Evolutionary conservation across 53 echinoderm and acorn worm genomes (phyloP).

Genomic region (Crossaster papposus): DNA sequence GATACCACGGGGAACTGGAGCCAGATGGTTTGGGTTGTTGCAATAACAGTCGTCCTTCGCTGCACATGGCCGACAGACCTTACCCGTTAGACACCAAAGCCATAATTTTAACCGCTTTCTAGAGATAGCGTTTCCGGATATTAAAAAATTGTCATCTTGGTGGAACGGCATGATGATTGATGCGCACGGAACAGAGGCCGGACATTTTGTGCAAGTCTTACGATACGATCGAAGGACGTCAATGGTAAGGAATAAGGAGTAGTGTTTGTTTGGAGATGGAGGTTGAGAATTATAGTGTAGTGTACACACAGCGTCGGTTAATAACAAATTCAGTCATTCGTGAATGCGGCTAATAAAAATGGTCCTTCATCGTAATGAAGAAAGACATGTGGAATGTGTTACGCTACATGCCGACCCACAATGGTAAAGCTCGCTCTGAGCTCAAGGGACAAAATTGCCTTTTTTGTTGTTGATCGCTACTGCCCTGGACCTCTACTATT

Average conservation of each 20-base stretch:
- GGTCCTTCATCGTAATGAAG: background rate
- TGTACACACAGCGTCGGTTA: conserved; percentile 25
- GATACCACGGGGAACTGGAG: conserved; percentile 37
- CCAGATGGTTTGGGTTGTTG: conserved; percentile 40
- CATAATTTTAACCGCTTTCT: background rate
- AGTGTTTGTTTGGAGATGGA: conserved; percentile 9
- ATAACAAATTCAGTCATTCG: conserved; percentile 46
- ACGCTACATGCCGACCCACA: background rate
- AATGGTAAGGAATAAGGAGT: background rate
- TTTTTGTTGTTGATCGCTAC: background rate
- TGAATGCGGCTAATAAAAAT: conserved; percentile 21
- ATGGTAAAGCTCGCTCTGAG: background rate
- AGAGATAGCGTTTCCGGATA: conserved; percentile 26
- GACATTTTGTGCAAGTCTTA: background rate
- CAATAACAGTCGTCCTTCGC: conserved; percentile 19
- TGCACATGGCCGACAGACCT: conserved; percentile 43
- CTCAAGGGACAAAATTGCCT: background rate
- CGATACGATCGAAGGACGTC: background rate
- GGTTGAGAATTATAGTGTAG: background rate
- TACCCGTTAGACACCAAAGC: background rate
- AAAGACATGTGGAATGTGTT: background rate
- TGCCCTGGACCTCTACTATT: background rate
- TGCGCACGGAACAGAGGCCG: background rate
- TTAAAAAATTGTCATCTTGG: conserved; percentile 49
- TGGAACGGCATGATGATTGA: conserved; percentile 24